Conservation (phyloP, 2,797 vertebrate species). For the Apodemus agrarius region DNA sequence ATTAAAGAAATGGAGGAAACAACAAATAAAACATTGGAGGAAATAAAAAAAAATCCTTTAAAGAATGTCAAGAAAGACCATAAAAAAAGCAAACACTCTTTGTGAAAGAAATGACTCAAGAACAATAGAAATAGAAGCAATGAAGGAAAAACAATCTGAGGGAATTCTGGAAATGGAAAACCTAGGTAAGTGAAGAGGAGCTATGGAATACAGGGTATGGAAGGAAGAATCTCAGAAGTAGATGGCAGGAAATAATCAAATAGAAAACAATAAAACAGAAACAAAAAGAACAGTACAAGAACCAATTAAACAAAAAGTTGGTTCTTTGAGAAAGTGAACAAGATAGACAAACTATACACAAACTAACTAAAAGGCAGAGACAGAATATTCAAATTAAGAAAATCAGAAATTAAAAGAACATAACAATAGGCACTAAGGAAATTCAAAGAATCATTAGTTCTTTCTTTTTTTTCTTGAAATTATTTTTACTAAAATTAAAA, state of each 20-base stretch:
- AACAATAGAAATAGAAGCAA: background rate
- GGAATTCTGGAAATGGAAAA: background rate
- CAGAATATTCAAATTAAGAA: background rate
- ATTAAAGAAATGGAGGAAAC: background rate
- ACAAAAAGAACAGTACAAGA: background rate
- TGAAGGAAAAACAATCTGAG: background rate
- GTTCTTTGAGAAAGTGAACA: background rate
- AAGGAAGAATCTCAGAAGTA: background rate
- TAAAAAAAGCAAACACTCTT: background rate
- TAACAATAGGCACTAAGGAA: background rate
- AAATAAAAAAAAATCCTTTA: background rate
- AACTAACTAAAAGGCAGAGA: background rate
- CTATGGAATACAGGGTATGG: background rate
- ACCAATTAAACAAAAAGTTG: background rate
- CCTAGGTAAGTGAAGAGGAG: background rate
- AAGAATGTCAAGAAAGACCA: background rate
- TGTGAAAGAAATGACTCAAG: background rate
- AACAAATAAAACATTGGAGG: background rate
- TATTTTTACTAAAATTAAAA: slow-evolving; percentile 29
- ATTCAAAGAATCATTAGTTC: background rate
- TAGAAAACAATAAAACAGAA: background rate
- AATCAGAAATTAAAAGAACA: background rate
- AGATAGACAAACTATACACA: background rate
- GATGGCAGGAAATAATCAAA: background rate
- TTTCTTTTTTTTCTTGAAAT: background rate